Conservation (phyloP, 2,888 invertebrate species). For the Pseudolycoriella hygida region DNA sequence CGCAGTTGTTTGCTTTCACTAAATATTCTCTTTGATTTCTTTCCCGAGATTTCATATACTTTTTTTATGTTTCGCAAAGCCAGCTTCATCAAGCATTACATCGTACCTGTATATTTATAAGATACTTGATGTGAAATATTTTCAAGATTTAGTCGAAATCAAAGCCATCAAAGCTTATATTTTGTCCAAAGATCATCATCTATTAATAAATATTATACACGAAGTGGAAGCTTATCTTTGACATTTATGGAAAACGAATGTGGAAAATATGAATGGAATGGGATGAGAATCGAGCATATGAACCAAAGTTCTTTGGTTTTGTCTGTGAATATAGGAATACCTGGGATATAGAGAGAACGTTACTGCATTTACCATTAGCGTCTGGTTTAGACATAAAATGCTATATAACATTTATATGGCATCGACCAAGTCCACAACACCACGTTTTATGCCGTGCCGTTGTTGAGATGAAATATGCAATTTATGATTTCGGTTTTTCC, state of each 20-base stretch:
- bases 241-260: background rate
- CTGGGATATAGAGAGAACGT: too few species aligned
- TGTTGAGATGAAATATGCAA: background rate
- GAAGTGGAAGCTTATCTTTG: background rate
- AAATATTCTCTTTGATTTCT: conserved; percentile 4
- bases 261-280: too few species aligned
- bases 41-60: background rate
- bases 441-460: too few species aligned
- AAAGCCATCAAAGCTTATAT: conserved; percentile 1
- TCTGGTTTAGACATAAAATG: background rate
- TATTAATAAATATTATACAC: background rate
- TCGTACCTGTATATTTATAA: too few species aligned
- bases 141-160: conserved; percentile 1
- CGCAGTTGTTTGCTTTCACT: conserved; percentile 2
- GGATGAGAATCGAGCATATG: too few species aligned
- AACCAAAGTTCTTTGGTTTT: too few species aligned
- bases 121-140: background rate
- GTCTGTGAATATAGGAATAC: too few species aligned
- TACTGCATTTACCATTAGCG: background rate
- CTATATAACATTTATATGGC: too few species aligned
- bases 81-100: too few species aligned
- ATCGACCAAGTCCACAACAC: too few species aligned
- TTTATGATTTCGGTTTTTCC: conserved; percentile 1
- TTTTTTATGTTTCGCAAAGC: too few species aligned
- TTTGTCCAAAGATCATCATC: background rate